Evolutionary conservation across 1,140 invertebrate species (phyloP).

Genomic region (Semibalanus balanoides): DNA sequence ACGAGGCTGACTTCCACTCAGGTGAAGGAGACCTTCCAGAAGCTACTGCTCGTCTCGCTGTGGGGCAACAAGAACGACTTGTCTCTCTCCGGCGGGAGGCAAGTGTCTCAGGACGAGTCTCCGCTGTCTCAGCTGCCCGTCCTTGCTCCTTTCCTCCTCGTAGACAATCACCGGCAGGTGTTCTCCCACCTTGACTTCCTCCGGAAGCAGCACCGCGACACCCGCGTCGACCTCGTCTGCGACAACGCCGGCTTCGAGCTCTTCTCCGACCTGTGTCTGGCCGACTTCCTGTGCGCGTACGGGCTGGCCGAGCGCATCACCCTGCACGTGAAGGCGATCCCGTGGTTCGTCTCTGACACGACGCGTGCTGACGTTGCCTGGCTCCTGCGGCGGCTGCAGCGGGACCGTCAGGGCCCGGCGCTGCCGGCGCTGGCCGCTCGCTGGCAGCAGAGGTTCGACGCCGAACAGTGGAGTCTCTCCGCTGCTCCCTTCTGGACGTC

Average conservation of each 20-base stretch:
- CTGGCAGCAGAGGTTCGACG: conserved; percentile 40
- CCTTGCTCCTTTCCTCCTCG: conserved; percentile 52
- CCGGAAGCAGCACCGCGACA: conserved; percentile 24
- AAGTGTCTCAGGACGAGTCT: conserved; percentile 38
- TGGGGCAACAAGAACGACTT: conserved; percentile 73
- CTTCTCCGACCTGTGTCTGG: conserved; percentile 75
- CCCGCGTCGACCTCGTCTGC: conserved; percentile 53
- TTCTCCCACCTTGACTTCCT: conserved; percentile 27
- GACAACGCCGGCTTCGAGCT: conserved; percentile 94
- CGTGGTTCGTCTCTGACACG: conserved; percentile 95
- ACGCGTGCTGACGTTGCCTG: conserved; percentile 57
- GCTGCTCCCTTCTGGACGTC: conserved; percentile 74
- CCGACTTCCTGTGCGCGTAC: conserved; percentile 56
- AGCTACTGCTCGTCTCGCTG: conserved; percentile 31
- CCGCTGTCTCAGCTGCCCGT: conserved; percentile 45
- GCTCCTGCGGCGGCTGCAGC: conserved; percentile 86
- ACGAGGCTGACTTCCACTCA: not conserved
- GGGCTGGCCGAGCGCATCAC: conserved; percentile 52
- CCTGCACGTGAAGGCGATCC: conserved; percentile 77
- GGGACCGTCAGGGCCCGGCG: conserved; percentile 61
- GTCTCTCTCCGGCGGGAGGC: conserved; percentile 58
- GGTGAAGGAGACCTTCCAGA: not conserved
- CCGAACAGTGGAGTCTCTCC: conserved; percentile 29
- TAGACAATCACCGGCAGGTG: conserved; percentile 47
- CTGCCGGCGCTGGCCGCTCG: conserved; percentile 52